phyloP scores from a whole-genome alignment of 2,797 vertebrate genomes.

The Danio aesculapii region DNA sequence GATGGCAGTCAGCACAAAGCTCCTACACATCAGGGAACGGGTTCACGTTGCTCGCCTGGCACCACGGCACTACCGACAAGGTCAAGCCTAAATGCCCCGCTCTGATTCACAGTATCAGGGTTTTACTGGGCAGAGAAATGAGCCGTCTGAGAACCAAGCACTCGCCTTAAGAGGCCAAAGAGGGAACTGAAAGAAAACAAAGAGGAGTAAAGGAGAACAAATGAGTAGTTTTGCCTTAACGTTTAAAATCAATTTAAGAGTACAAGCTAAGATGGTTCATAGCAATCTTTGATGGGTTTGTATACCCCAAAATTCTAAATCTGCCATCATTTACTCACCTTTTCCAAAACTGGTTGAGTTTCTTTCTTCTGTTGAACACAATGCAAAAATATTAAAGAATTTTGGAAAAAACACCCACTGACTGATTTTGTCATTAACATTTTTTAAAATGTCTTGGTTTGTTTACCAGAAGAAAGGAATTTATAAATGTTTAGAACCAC shows the following conservation, averaged over 20 bases:
- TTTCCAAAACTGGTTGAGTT: background rate
- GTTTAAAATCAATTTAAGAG: background rate
- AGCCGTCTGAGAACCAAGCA: conserved; percentile 51
- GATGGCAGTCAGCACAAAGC: conserved; percentile 52
- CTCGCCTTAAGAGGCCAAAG: conserved; percentile 57
- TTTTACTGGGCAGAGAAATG: conserved; percentile 58
- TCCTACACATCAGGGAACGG: conserved; percentile 64
- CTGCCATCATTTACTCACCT: no score
- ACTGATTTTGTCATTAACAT: no score
- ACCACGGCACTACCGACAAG: conserved; percentile 67
- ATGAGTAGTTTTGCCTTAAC: background rate
- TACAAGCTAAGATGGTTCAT: no score
- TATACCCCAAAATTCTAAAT: no score
- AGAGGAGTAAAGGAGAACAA: conserved; percentile 25
- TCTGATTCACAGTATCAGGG: conserved; percentile 70
- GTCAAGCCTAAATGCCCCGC: conserved; percentile 73
- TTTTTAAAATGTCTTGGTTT: no score
- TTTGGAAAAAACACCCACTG: no score
- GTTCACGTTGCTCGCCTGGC: conserved; percentile 72
- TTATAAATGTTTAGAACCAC: no score
- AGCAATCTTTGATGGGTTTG: background rate
- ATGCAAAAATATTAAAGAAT: no score
- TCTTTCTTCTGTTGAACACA: no score
- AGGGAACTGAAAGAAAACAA: background rate
- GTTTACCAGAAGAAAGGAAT: no score